Conservation (phyloP, 2,888 invertebrate species). For the Polydrusus tereticollis region DNA sequence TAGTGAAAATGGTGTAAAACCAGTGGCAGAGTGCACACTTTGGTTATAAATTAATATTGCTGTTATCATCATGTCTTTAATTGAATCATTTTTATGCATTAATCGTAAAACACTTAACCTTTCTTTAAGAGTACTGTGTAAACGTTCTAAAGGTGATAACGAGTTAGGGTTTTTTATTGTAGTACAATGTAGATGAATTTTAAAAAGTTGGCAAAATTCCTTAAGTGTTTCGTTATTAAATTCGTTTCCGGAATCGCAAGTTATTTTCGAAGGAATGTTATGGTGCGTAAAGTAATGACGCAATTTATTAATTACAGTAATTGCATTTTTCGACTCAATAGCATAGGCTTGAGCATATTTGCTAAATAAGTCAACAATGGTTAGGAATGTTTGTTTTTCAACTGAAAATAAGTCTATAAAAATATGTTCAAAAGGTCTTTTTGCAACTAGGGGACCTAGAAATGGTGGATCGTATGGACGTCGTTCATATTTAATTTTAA, state of each 20-base stretch:
- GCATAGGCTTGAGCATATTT: conserved; percentile 20
- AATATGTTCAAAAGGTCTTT: conserved; percentile 4
- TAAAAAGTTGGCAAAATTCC: conserved; percentile 11
- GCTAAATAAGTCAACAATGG: conserved; percentile 8
- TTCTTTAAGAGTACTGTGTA: conserved; percentile 17
- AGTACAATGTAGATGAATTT: conserved; percentile 1
- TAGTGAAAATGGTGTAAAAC: conserved; percentile 7
- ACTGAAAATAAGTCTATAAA: background rate
- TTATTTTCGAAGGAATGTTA: conserved; percentile 1
- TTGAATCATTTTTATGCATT: background rate
- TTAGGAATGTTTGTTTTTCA: background rate
- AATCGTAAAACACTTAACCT: background rate
- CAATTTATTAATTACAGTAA: conserved; percentile 22
- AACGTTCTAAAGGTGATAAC: too few relatives aligned
- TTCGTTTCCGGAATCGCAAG: conserved; percentile 5
- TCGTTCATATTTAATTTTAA: conserved; percentile 7
- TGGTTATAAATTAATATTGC: conserved; percentile 14
- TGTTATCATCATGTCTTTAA: background rate
- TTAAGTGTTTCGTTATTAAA: conserved; percentile 12
- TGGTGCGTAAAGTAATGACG: conserved; percentile 23
- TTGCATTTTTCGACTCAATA: background rate
- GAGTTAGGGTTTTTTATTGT: conserved; percentile 16
- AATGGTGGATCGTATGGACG: background rate
- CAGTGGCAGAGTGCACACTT: conserved; percentile 1
- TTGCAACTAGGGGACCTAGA: background rate